Conservation (phyloP, 2,888 invertebrate genomes). For the Cheilosia vernalis region DNA sequence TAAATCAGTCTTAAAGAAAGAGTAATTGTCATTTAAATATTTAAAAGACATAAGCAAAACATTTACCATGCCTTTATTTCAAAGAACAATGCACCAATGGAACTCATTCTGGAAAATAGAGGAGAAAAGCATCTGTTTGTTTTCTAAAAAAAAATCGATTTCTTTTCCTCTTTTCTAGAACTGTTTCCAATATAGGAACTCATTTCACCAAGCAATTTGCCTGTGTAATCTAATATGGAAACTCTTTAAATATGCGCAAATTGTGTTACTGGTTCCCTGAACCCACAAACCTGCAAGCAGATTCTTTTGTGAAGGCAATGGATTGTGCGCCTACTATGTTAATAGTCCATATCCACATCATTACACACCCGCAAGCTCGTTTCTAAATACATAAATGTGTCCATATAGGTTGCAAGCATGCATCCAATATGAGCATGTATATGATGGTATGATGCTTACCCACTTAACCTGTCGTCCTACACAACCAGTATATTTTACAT, state of each 20-base stretch:
- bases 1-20: too few species aligned
- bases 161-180: background rate
- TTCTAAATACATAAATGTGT: constrained; percentile 25
- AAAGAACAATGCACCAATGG: too few species aligned
- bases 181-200: background rate
- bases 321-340: constrained; percentile 13
- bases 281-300: constrained; percentile 10
- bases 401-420: constrained; percentile 7
- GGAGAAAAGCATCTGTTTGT: too few species aligned
- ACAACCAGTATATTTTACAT: background rate
- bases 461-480: constrained; percentile 42
- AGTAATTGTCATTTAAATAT: too few species aligned
- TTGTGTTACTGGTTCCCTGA: constrained; percentile 16
- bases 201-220: background rate
- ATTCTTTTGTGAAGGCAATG: constrained; percentile 11
- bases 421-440: background rate
- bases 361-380: constrained; percentile 27
- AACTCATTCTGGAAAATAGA: too few species aligned
- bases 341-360: constrained; percentile 33
- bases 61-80: too few species aligned
- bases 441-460: constrained; percentile 24
- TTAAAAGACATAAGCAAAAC: too few species aligned
- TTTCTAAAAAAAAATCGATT: too few species aligned
- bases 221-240: background rate
- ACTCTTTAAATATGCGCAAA: constrained; percentile 1